Conservation (phyloP, 1,140 invertebrate species). For the Bombus sylvicola region DNA sequence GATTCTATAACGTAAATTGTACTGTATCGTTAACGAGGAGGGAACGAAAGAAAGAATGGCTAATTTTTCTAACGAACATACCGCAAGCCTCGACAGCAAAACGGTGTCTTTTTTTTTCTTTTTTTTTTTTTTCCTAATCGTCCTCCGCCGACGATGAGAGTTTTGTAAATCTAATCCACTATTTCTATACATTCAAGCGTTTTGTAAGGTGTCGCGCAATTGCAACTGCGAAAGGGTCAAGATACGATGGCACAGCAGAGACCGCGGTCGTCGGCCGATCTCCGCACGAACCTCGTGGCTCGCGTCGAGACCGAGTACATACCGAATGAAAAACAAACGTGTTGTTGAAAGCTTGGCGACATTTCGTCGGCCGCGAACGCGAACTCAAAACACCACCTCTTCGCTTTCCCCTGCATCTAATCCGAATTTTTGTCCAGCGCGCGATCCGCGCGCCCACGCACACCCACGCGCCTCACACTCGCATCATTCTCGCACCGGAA, state of each 20-base stretch:
- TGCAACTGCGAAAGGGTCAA: slow-evolving; percentile 32
- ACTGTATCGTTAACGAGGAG: slow-evolving; percentile 43
- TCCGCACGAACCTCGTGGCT: background rate
- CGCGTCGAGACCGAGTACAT: background rate
- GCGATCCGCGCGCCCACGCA: background rate
- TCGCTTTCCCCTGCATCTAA: background rate
- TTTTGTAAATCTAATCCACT: slow-evolving; percentile 58
- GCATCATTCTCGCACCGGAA: slow-evolving; percentile 1
- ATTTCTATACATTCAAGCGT: slow-evolving; percentile 57
- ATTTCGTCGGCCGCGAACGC: background rate
- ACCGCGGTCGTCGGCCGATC: slow-evolving; percentile 39
- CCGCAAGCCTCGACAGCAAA: slow-evolving; percentile 33
- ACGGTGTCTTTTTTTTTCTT: slow-evolving; percentile 25
- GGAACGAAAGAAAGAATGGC: slow-evolving; percentile 25
- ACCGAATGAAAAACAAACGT: slow-evolving; percentile 5
- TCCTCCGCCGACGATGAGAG: slow-evolving; percentile 21
- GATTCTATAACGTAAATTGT: slow-evolving; percentile 58
- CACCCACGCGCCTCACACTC: background rate
- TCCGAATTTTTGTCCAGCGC: background rate
- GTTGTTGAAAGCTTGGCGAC: background rate
- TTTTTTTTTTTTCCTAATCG: slow-evolving; percentile 14
- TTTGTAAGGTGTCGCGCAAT: slow-evolving; percentile 42
- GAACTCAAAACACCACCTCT: background rate
- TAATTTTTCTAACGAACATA: slow-evolving; percentile 61
- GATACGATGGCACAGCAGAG: slow-evolving; percentile 11